Evolutionary conservation across 2,888 invertebrate genomes (phyloP), one percentile per base, ranked within the genome.

Genomic region (Taenaris catops): DNA sequence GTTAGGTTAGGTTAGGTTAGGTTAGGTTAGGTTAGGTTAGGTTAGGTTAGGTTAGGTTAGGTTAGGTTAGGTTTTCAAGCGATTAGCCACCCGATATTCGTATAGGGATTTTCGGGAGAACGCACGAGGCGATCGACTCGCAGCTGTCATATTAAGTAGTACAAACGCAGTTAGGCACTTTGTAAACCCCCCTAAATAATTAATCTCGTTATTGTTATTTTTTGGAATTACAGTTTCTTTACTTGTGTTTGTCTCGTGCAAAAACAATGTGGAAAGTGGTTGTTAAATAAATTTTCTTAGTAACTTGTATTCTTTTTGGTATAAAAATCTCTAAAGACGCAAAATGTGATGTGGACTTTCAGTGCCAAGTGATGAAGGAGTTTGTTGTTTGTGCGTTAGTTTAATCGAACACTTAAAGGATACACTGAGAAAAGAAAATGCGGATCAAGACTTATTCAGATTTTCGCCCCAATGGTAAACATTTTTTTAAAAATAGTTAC

Each of bases 231-330:
- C 81, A 86, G 86, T 84, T 72, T 73, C 78, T 86, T 86, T 86
- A 76, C 86, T 86, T 86, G 86, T 79, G 79, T 86, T 80, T 86
- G 86, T 78, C 67, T 65, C 68, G 81, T 74, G 81, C 81, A 84
- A 84, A 83, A 83, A 84, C 83, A 86, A 86, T 86, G 86, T 84
- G 80, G 78, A 84, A 78, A 88, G 88, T 88, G 88, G 88, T 79
- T 88, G 88, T 79, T 88, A 87, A 78, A 60, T 53, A 51, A 55
- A 62, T 68, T 78, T 79, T 81, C 83, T 55, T 49, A 80, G 78
- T 80, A 84, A 66, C 74, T 80, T 78, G 79, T 84, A 80, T 83
- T 83, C 86, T 83, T 84, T 84, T 70, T 78, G 76, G 79, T 66
- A 66, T 55, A 43, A 49, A 41, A 60, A 72, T 71, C 63, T 58